Base-by-base conservation (phyloP, 37 sponge, comb jelly and placozoan genomes). In the Crambe crambe region DNA sequence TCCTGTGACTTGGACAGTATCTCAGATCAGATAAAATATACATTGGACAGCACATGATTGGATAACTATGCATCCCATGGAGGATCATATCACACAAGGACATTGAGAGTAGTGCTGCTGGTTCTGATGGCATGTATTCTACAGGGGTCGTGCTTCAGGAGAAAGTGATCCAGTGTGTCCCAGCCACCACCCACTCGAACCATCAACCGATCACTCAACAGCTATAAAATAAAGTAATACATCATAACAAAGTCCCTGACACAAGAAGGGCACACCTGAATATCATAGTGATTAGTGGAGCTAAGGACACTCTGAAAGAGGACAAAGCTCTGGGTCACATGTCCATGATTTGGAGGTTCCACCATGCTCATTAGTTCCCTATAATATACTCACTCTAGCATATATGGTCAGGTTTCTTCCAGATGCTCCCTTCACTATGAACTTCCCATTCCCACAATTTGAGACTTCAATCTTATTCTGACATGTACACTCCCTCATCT, bases 101-200 rank as follows among this genome's bases (percentile, higher is more conserved):
- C n/a, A n/a, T n/a, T n/a, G n/a, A n/a, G n/a, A n/a, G n/a, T n/a
- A n/a, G n/a, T n/a, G n/a, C n/a, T n/a, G n/a, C n/a, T n/a, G n/a
- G n/a, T n/a, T n/a, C n/a, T n/a, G n/a, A n/a, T 26, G 2, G 30
- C 9, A 36, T 77, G 47, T 2, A 75, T 39, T 37, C 93, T 73
- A 65, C 93, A 92, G 0, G 93, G 89, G 44, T 92, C 93, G 32
- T 92, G 84, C 34, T 81, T 88, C 39, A 92, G 73, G 2, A 92
- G 75, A 51, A 92, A 92, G 73, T 92, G 89, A 42, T 92, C 87
- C 65, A 92, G 78, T 31, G 82, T 88, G 63, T 92, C 93, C 93
- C 93, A 92, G 0, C 93, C 93, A 26, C 93, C 93, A 21, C 93
- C 93, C 15, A 92, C 88, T 1, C 93, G 70, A 34, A 92, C 93